Conservation (phyloP, 2,888 invertebrate species). For the Eupithecia tripunctaria region DNA sequence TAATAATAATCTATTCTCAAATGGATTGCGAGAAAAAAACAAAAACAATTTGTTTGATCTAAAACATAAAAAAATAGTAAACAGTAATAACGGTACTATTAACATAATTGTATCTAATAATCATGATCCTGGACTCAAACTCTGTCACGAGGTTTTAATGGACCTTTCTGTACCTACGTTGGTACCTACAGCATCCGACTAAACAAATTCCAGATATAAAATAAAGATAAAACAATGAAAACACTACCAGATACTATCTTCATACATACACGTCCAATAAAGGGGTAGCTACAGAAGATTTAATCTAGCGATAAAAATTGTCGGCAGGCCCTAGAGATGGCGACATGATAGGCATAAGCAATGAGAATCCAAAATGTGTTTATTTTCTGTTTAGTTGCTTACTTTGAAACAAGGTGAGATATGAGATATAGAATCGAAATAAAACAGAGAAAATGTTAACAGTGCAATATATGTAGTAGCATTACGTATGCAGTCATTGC, state of each 20-base stretch:
- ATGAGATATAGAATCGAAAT: background rate
- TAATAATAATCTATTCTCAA: no score
- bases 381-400: conserved; percentile 31
- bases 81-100: no score
- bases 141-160: background rate
- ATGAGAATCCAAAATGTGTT: conserved; percentile 31
- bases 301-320: conserved; percentile 79
- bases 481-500: no score
- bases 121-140: background rate
- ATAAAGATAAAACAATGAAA: conserved; percentile 50
- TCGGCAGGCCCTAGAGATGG: conserved; percentile 67
- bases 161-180: background rate
- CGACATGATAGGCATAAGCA: conserved; percentile 57
- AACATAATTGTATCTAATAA: background rate
- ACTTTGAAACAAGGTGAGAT: background rate
- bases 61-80: no score
- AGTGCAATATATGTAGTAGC: background rate
- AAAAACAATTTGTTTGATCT: no score
- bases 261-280: conserved; percentile 66
- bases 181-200: conserved; percentile 7
- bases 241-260: conserved; percentile 63
- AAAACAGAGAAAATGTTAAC: background rate
- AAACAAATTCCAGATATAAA: conserved; percentile 48
- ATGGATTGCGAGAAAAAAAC: no score
- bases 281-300: conserved; percentile 78